Evolutionary conservation across 2,797 vertebrate species (phyloP), one percentile per base, ranked within the genome.

Genomic region (Sebastes itinus): DNA sequence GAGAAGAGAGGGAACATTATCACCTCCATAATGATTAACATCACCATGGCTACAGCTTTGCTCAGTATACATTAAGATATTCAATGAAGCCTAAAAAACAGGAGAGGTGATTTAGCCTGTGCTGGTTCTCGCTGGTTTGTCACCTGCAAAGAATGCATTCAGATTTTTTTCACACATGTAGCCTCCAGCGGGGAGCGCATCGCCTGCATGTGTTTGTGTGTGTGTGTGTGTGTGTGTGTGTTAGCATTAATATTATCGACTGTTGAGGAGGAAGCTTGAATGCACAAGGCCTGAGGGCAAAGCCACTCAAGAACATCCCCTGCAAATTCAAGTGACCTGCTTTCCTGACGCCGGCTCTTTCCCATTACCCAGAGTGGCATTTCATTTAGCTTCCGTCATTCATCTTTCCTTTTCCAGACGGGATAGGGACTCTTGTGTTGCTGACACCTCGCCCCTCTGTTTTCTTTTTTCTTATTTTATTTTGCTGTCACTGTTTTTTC

Each of bases 311-410:
- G 93, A 95, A 89, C 93, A 94, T 92, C 92, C 88, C 86, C 85
- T 84, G 88, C 92, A 94, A 61, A 93, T 92, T 92, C 83, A 91
- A 94, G 89, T 94, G 94, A 95, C 94, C 93, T 92, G 89, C 89
- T 93, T 93, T 94, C 74, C 75, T 22, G 68, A 86, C 23, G 46
- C 83, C 7, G 65, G 46, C 88, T 92, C 79, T 88, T 92, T 92
- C 88, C 90, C 84, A 92, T 94, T 94, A 93, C 87, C 69, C 84
- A 61, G 91, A 95, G 92, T 94, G 93, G 92, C 93, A 87, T 94
- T 95, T 94, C 88, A 95, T 95, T 95, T 95, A 91, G 88, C 81
- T 73, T 85, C 92, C 72, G 84, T 94, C 94, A 93, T 94, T 94
- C 92, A 90, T 93, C 88, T 91, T 88, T 82, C 27, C 86, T 77